Percentiles rank a stretch among this genome's conserved stretches.
phyloP scores from a whole-genome alignment of 2,888 invertebrate genomes.

The Rhingia rostrata region DNA sequence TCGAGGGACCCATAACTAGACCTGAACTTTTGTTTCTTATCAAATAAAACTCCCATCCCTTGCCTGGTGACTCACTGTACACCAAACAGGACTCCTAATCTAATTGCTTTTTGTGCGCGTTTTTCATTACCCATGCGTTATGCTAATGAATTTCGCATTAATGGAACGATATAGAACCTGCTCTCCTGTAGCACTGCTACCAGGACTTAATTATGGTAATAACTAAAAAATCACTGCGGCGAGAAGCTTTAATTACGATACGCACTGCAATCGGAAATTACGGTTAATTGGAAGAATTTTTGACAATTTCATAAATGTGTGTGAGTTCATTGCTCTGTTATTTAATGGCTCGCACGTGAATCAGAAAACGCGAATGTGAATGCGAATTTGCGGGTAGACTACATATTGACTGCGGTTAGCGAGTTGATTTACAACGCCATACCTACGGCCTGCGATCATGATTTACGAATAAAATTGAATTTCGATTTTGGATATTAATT shows the following conservation, averaged over 20 bases:
- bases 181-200: neutral
- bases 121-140: neutral
- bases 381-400: no score
- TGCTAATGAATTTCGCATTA: slow-evolving; percentile 27
- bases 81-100: neutral
- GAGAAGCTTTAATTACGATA: slow-evolving; percentile 24
- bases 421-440: neutral
- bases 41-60: neutral
- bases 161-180: slow-evolving; percentile 2
- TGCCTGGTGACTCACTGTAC: slow-evolving; percentile 20
- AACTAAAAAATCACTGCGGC: slow-evolving; percentile 41
- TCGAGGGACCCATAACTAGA: neutral
- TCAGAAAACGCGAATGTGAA: no score
- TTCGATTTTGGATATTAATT: slow-evolving; percentile 10
- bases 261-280: slow-evolving; percentile 34
- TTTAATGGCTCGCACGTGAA: no score
- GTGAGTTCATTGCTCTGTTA: slow-evolving; percentile 1
- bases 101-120: slow-evolving; percentile 17
- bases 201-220: slow-evolving; percentile 56
- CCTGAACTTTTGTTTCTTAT: neutral
- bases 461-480: slow-evolving; percentile 31
- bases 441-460: slow-evolving; percentile 1
- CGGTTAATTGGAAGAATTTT: slow-evolving; percentile 45
- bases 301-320: slow-evolving; percentile 11
- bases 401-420: neutral